Base-by-base conservation (phyloP, 1,140 invertebrate species). In the Apis dorsata region DNA sequence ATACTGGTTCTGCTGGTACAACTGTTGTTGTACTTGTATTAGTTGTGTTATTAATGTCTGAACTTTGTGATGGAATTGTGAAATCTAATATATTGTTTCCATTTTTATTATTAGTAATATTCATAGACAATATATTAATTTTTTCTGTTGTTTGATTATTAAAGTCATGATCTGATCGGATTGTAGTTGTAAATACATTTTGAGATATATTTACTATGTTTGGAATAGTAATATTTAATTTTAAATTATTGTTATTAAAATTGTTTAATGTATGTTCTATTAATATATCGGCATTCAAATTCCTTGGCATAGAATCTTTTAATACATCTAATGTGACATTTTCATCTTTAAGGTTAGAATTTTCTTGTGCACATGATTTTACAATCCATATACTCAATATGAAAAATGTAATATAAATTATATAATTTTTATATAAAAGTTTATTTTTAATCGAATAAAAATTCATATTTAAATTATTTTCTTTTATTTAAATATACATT, bases 1-100 rank as follows among this genome's bases (percentile, higher is more conserved):
- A 93, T 9, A 97, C 95, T 55, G 96, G 95, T 88, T 97, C 96
- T 4, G 94, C 94, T 2, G 95, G 95, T 62, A 95, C 95, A 1
- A 95, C 91, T 17, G 95, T 95, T 8, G 88, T 89, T 5, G 94
- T 93, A 28, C 92, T 94, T 15, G 88, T 90, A 85, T 94, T 94
- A 15, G 92, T 94, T 19, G 65, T 81, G 83, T 94, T 94, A 10
- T 17, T 79, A 19, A 70, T 34, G 63, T 90, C 90, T 17, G 89
- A 70, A 55, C 44, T 83, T n/a, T 68, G 85, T 4, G 85, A 72
- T 1, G 82, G 19, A 3, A 85, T 24, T 0, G 79, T 44, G 9
- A 79, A 55, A 62, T 90, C 86, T 17, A 76, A 71, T 12, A 69
- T 24, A 19, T 34, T 49, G 15, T 55, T 86, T 49, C 55, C 78